These are phyloP conservation scores for Dascyllus trimaculatus DNA, from an alignment of 2,113 vertebrate species.

Conservation along the genomic window DNA sequence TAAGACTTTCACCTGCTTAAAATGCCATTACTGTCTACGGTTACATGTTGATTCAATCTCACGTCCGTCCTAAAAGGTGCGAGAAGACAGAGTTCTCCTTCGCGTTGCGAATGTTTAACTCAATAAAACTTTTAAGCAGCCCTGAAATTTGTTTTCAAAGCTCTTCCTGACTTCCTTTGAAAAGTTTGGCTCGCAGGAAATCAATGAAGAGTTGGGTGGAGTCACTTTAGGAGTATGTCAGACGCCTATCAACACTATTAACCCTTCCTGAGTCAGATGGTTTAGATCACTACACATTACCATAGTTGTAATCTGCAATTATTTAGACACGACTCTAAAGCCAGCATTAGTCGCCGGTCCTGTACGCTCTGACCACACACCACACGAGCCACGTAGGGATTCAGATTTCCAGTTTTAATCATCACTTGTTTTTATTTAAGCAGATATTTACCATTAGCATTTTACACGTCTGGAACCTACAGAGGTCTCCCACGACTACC, in stretches of 20 bases:
- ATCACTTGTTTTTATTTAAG: slow-evolving; percentile 87
- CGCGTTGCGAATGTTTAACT: not conserved
- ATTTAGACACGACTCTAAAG: no score
- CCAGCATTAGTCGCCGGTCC: no score
- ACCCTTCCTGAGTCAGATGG: no score
- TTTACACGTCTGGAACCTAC: slow-evolving; percentile 83
- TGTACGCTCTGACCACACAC: slow-evolving; percentile 21
- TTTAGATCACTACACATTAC: no score
- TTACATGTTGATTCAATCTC: slow-evolving; percentile 61
- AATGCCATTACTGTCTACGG: slow-evolving; percentile 55
- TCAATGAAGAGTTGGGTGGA: not conserved
- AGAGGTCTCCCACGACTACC: slow-evolving; percentile 77
- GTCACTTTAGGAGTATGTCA: not conserved
- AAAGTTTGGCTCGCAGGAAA: not conserved
- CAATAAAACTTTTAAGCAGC: slow-evolving; percentile 29
- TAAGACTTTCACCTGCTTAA: slow-evolving; percentile 41
- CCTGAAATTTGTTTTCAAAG: not conserved
- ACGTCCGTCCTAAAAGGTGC: slow-evolving; percentile 15
- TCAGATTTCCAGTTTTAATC: slow-evolving; percentile 84
- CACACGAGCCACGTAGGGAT: slow-evolving; percentile 47
- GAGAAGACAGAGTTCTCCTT: not conserved
- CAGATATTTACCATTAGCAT: slow-evolving; percentile 85
- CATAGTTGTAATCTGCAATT: no score
- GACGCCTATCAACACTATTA: no score
- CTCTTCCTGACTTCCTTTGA: not conserved